Conservation (phyloP, 2,888 invertebrate genomes). For the Magallana nippona region DNA sequence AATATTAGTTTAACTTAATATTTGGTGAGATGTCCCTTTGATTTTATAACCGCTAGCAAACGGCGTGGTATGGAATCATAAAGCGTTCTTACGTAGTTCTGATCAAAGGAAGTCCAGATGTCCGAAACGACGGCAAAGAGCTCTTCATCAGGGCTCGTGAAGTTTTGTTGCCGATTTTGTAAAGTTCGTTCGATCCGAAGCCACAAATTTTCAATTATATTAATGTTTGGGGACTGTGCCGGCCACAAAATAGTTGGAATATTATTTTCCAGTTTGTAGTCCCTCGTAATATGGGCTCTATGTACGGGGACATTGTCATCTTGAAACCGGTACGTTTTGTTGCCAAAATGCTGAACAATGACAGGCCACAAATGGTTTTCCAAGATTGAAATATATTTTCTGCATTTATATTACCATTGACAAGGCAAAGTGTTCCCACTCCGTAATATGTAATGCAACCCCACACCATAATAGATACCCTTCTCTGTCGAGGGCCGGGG, state of each 20-base stretch:
- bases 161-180: background rate
- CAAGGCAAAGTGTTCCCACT: background rate
- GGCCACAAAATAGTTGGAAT: slow-evolving; percentile 3
- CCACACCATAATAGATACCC: background rate
- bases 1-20: no score
- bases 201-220: slow-evolving; percentile 26
- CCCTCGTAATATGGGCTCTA: slow-evolving; percentile 18
- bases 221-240: slow-evolving; percentile 15
- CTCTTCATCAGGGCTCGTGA: background rate
- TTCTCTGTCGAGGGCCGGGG: background rate
- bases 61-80: no score
- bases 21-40: no score
- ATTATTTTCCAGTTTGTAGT: slow-evolving; percentile 15
- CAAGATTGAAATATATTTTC: background rate
- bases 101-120: no score
- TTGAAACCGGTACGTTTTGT: slow-evolving; percentile 3
- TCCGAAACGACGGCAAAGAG: slow-evolving; percentile 4
- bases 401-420: background rate
- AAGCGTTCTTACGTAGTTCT: no score
- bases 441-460: background rate
- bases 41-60: no score
- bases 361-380: background rate
- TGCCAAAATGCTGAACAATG: no score
- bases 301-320: no score
- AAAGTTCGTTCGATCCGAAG: slow-evolving; percentile 12